Evolutionary conservation across 1,140 invertebrate species (phyloP), one percentile per base, ranked within the genome.

Genomic region (Laupala kohalensis): DNA sequence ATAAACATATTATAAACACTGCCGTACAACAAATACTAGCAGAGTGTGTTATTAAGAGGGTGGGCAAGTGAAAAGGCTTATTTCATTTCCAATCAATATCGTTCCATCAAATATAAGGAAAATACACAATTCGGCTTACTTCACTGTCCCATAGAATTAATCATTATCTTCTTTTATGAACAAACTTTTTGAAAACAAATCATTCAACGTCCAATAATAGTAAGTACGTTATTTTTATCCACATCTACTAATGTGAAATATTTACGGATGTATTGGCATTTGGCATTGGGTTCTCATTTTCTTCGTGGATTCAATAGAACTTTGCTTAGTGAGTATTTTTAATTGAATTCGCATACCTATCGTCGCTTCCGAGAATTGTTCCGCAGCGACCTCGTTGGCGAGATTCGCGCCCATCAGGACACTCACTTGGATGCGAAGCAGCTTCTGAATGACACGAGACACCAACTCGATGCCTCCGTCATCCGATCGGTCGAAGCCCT

Each of bases 401-500:
- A 99, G 86, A 84, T 99, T 99, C 69, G 97, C 97, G 70, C 97
- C 97, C 97, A 99, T 99, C 25, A 99, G 83, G 4, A 98, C 97
- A 66, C 90, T 89, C 76, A 95, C 92, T 64, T 94, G 91, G 78
- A 99, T 96, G 78, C 92, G 88, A 67, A 99, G 83, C 74, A 90
- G 85, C 62, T 88, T 85, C 26, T 90, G 87, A 76, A 99, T 97
- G 70, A 97, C 94, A 77, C 96, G 90, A 0, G 96, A 98, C 75
- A 99, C 97, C n/a, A 99, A 85, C 76, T 94, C 90, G 79, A 99
- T 95, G 69, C 95, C 95, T 74, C 95, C 95, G 69, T 91, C 92
- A 80, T 92, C 90, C 64, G 90, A 89, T 75, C 89, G 87, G 79
- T 95, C 93, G 80, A 99, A 97, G 73, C 96, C 96, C 92, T 95